These are phyloP conservation scores for Anhinga anhinga DNA, from an alignment of 2,113 vertebrate genomes.

Conservation along the genomic window DNA sequence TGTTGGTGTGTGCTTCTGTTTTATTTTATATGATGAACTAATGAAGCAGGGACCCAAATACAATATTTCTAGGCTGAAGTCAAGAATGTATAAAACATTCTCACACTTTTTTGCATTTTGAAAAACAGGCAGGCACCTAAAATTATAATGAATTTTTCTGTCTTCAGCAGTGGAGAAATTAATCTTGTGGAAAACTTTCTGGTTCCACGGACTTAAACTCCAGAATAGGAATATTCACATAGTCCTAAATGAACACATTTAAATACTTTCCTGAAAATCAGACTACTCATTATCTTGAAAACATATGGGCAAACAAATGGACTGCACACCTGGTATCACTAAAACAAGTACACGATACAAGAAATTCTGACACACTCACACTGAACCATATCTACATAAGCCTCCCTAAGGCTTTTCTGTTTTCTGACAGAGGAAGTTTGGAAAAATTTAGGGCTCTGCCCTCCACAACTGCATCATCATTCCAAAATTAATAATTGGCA, in stretches of 20 bases:
- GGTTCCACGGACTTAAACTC: neutral
- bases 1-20: neutral
- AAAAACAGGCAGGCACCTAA: neutral
- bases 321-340: neutral
- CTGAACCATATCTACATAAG: fast-evolving
- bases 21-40: neutral
- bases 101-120: neutral
- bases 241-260: neutral
- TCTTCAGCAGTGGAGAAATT: neutral
- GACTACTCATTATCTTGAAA: neutral
- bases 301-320: neutral
- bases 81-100: neutral
- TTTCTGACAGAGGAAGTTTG: neutral
- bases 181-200: neutral
- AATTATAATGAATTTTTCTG: neutral
- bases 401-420: neutral
- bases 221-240: neutral
- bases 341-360: neutral
- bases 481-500: neutral
- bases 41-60: neutral
- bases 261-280: neutral
- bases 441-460: neutral
- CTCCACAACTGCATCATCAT: neutral
- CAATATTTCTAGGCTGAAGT: neutral
- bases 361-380: neutral